A percentile compares a stretch with the other conserved stretches of the same genome.
Evolutionary conservation across 2,797 vertebrate genomes (phyloP).

Genomic region (Picus viridis): DNA sequence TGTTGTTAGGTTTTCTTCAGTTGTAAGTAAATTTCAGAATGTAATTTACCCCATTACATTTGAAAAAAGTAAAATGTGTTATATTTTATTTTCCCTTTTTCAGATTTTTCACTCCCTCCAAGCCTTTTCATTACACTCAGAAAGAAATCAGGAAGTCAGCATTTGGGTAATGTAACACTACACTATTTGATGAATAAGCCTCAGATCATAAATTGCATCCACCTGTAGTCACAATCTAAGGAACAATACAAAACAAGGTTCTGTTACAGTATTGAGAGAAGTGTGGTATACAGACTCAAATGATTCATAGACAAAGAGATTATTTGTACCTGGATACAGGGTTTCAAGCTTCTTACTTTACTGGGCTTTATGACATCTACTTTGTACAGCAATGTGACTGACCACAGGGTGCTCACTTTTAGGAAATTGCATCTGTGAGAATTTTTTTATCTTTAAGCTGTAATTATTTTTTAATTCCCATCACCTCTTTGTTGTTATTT

Average conservation of each 20-base stretch:
- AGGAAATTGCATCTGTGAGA: not conserved
- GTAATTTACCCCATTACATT: not conserved
- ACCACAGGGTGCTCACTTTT: not conserved
- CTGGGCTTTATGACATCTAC: not conserved
- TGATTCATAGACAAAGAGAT: not conserved
- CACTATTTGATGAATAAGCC: not conserved
- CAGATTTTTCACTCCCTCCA: not conserved
- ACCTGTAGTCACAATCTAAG: not conserved
- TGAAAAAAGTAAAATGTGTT: not conserved
- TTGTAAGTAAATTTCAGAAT: not conserved
- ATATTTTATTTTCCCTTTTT: not conserved
- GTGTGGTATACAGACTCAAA: not conserved
- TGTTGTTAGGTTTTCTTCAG: not conserved
- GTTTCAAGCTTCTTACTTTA: not conserved
- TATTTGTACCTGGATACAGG: not conserved
- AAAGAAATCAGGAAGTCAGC: not conserved
- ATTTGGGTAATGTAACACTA: not conserved
- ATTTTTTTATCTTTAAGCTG: not conserved
- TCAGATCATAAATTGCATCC: not conserved
- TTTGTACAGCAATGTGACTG: not conserved
- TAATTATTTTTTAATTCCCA: not conserved
- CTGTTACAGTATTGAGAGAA: not conserved
- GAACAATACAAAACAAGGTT: not conserved
- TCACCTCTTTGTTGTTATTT: not conserved
- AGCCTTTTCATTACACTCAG: not conserved